Evolutionary conservation across 2,888 invertebrate species (phyloP), one percentile per base, ranked within the genome.

Genomic region (Agrochola litura): DNA sequence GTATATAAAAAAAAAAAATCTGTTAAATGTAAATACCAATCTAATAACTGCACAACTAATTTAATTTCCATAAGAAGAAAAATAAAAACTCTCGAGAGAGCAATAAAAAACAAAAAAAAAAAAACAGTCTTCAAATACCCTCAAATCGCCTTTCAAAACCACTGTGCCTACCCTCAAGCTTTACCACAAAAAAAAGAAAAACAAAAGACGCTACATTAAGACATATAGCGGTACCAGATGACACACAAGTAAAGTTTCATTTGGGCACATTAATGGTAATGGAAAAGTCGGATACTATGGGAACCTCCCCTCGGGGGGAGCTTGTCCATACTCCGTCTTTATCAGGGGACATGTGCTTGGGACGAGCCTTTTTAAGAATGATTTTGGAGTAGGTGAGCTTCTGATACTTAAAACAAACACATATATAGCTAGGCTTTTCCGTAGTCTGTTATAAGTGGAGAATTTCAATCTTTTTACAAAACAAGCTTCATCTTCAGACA

Each of bases 241-340:
- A 92, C 92, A 91, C 89, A 79, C 68, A 87, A 86, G 79, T 88
- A 88, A 88, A 88, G 73, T 88, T 87, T 87, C 88, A 88, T 88
- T 88, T 89, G 77, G 67, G 37, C 82, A 81, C 91, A 93, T 93
- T 93, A 93, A 92, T 91, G 92, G 89, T 93, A 93, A 93, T 93
- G 93, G 93, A 93, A 93, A 92, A 93, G 92, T 93, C 93, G 90
- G 92, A 90, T 93, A 89, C 85, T 58, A 68, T 56, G 52, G 54
- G 70, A 78, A 66, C 78, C 82, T 37, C 79, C 81, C 73, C 69
- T 60, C 61, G 58, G 77, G 73, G 77, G 83, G 84, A 4, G 63
- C 16, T 54, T 92, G 85, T 70, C 85, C 25, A 70, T 90, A 74
- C 86, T 82, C 46, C 76, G 73, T 82, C 81, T 88, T 68, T 85